These are phyloP conservation scores for Allobates femoralis DNA, from an alignment of 2,797 vertebrate genomes.

Conservation along the genomic window DNA sequence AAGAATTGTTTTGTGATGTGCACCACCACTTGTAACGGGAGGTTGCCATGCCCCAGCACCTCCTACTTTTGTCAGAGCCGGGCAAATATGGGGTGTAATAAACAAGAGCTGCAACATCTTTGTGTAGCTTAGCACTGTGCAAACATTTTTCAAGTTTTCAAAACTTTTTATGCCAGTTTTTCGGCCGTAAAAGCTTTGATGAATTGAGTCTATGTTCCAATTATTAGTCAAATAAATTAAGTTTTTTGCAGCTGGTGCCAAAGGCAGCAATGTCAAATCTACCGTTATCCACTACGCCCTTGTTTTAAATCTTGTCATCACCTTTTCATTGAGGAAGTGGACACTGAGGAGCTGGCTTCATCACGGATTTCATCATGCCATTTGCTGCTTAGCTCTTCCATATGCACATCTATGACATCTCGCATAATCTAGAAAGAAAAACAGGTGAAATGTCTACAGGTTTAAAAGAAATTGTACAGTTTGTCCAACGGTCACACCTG, in stretches of 20 bases:
- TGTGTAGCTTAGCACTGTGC: no score
- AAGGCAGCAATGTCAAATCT: not conserved
- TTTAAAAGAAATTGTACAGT: not conserved
- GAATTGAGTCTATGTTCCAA: not conserved
- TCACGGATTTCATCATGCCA: conserved; percentile 81
- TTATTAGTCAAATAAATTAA: not conserved
- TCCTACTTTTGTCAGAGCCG: no score
- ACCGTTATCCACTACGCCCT: no score
- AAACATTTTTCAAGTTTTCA: no score
- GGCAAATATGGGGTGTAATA: no score
- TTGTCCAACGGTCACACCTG: not conserved
- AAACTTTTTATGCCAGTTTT: no score
- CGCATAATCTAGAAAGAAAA: conserved; percentile 85
- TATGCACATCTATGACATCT: conserved; percentile 95
- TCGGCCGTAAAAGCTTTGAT: no score
- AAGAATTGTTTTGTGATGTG: no score
- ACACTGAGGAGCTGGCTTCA: conserved; percentile 65
- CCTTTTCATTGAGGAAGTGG: conserved; percentile 69
- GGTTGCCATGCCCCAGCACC: no score
- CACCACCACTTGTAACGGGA: no score
- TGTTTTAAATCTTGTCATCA: conserved; percentile 40
- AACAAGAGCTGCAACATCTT: no score
- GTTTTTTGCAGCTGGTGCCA: not conserved
- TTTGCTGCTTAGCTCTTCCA: conserved; percentile 85
- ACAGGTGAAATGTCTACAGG: no score